Percentiles rank a stretch among this genome's conserved stretches.
Evolutionary conservation across 2,888 invertebrate species (phyloP).

Genomic region (Lordiphosa andalusiaca): DNA sequence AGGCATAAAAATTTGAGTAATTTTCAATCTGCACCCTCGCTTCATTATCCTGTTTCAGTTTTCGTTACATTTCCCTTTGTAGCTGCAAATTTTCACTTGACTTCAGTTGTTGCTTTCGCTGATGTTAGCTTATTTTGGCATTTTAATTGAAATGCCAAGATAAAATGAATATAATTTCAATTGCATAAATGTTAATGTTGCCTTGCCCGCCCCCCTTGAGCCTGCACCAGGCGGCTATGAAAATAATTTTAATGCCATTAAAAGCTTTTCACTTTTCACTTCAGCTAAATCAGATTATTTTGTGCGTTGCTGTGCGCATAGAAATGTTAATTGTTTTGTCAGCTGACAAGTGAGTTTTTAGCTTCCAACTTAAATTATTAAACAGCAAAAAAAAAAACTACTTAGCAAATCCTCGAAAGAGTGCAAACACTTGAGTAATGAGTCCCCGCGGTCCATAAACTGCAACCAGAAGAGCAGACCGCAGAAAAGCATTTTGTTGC

Average conservation of each 20-base stretch:
- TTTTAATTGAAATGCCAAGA: constrained; percentile 60
- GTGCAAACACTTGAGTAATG: constrained; percentile 53
- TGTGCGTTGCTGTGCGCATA: constrained; percentile 66
- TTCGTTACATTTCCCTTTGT: constrained; percentile 51
- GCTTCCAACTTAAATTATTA: constrained; percentile 37
- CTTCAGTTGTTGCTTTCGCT: constrained; percentile 22
- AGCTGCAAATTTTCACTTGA: constrained; percentile 3
- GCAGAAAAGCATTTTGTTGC: constrained; percentile 29
- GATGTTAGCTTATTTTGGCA: constrained; percentile 49
- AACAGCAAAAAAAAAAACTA: constrained; percentile 24
- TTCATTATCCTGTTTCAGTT: constrained; percentile 23
- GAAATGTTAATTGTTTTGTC: constrained; percentile 57
- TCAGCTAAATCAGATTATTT: constrained; percentile 63
- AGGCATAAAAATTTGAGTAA: too few relatives aligned
- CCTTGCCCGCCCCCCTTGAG: background rate
- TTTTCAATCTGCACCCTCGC: too few relatives aligned
- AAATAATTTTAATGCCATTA: constrained; percentile 75
- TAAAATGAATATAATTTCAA: constrained; percentile 57
- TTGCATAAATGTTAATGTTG: constrained; percentile 51
- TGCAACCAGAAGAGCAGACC: constrained; percentile 35
- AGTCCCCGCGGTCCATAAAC: constrained; percentile 35
- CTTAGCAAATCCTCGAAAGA: constrained; percentile 47
- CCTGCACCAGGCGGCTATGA: constrained; percentile 43
- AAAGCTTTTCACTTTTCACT: constrained; percentile 66
- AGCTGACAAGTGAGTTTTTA: constrained; percentile 48